Evolutionary conservation across 2,113 vertebrate species (phyloP), one percentile per base, ranked within the genome.

Genomic region (Paramormyrops kingsleyae): DNA sequence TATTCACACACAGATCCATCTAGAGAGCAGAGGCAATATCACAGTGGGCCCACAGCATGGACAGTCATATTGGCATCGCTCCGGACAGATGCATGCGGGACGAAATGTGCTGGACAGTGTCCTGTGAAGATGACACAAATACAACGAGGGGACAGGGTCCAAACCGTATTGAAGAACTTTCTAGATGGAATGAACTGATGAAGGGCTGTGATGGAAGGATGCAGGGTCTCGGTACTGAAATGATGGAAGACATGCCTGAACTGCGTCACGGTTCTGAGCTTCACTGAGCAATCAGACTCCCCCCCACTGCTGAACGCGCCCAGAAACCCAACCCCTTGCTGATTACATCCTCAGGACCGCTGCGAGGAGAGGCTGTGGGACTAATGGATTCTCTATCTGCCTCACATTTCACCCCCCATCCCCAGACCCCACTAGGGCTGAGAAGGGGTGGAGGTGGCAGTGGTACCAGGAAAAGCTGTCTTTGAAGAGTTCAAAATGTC

Each of bases 241-340:
- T 21, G 39, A 84, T 47, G 13, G 83, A 84, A 1, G 17, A 46
- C 42, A 83, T 1, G 2, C n/a, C 59, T 27, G n/a, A n/a, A 27
- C 59, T 66, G n/a, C 1, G 3, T 70, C 62, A 31, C 0, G 27
- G 10, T 70, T 31, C 62, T 47, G 17, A 42, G 8, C 6, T 85
- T 47, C 3, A 84, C 44, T 84, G 39, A 42, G 83, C 15, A 49
- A 85, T 49, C 24, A 35, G 85, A 35, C 15, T 5, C 84, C 49
- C 21, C 13, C 53, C 31, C 35, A 4, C 19, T 0, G 3, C 27
- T 35, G 17, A 52, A 19, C 39, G 6, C 1, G 4, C 27, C 88
- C 31, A 19, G 70, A 83, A 83, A 89, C 47, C 88, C 49, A 89
- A 83, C 24, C 74, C 47, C 50, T 83, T 53, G 74, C 74, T 44